A percentile compares a stretch with the other conserved stretches of the same genome.
Conservation (phyloP, 2,797 vertebrate genomes). For the Lagothrix lagotricha region DNA sequence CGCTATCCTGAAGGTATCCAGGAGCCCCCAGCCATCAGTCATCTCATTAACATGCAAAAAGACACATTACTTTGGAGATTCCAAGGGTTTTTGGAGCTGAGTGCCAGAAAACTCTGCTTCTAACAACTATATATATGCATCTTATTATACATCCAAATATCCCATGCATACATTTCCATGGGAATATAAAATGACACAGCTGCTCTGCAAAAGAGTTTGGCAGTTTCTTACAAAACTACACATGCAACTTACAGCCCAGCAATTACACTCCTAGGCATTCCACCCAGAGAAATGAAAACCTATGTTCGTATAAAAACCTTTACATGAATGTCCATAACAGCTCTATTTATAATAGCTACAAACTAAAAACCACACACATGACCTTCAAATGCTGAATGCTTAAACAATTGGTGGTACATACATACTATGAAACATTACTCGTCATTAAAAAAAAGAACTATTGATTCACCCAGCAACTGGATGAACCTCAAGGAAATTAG, state of each 20-base stretch:
- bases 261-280: not conserved
- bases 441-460: not conserved
- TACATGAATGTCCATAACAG: not conserved
- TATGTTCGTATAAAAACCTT: not conserved
- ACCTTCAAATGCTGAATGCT: not conserved
- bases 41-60: not conserved
- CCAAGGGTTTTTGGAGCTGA: not conserved
- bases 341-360: not conserved
- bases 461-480: not conserved
- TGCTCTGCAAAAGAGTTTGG: not conserved
- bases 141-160: not conserved
- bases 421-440: not conserved
- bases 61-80: not conserved
- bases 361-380: not conserved
- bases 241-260: not conserved
- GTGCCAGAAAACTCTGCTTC: not conserved
- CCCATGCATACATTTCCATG: not conserved
- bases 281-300: not conserved
- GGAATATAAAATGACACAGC: not conserved
- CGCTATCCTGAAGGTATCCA: not conserved
- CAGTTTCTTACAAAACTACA: conserved; percentile 2
- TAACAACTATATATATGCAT: not conserved
- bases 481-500: not conserved
- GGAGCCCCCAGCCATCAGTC: not conserved
- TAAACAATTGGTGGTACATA: not conserved